Evolutionary conservation across 2,113 vertebrate genomes (phyloP).

Genomic region (Colossoma macropomum): DNA sequence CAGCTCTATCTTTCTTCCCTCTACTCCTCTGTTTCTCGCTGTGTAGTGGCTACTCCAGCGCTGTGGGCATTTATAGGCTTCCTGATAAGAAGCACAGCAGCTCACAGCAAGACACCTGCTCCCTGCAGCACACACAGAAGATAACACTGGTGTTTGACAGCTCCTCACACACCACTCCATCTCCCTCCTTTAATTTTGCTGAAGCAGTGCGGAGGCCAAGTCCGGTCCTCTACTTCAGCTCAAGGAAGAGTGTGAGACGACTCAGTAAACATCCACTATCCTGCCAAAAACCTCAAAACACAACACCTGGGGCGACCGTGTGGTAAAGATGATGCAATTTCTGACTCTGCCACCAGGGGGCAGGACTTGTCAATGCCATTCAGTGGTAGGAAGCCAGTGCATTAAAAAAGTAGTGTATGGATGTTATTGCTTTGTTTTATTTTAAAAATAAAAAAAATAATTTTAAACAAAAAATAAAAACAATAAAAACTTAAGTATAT

Average conservation of each 20-base stretch:
- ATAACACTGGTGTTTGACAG: no score
- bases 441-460: no score
- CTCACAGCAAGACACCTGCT: conserved; percentile 19
- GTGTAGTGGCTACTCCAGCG: not conserved
- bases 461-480: no score
- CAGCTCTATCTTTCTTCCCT: no score
- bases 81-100: conserved; percentile 40
- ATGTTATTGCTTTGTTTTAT: not conserved
- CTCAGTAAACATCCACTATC: not conserved
- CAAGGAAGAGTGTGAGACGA: not conserved
- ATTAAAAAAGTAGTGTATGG: not conserved
- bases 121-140: conserved; percentile 18
- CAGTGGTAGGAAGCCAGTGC: not conserved
- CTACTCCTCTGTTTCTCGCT: no score
- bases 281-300: not conserved
- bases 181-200: conserved; percentile 1
- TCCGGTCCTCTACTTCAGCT: not conserved
- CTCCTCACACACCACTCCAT: not conserved
- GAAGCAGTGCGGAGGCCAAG: conserved; percentile 3
- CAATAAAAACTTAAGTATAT: no score
- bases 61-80: conserved; percentile 9
- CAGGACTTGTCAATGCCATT: conserved; percentile 32
- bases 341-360: conserved; percentile 52
- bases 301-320: no score
- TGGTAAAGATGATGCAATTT: not conserved